Evolutionary conservation across 2,888 invertebrate species (phyloP), one percentile per base, ranked within the genome.

Genomic region (Watsonalla binaria): DNA sequence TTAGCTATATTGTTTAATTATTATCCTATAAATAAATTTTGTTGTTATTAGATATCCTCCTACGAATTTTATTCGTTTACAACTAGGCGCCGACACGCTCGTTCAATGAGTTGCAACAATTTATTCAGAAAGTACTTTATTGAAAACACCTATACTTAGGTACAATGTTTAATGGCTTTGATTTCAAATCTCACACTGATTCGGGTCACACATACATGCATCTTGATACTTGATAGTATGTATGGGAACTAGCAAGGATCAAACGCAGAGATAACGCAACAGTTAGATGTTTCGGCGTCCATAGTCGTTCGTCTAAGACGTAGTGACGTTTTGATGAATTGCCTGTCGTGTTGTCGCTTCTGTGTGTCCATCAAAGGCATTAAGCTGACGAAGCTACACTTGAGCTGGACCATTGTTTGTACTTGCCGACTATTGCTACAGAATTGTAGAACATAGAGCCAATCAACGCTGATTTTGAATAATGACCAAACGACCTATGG

Each of bases 281-380:
- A 54, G 63, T 62, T 59, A 68, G 66, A 69, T 60, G 67, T 72
- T 79, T 72, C 68, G 71, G 62, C 62, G 61, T 57, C 52, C 66
- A 64, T 57, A 68, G 65, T 65, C 66, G 60, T 11, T 42, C 63
- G 61, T 54, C 59, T 57, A 61, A 68, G 63, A 57, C 66, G 63
- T 64, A 61, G 61, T 68, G 80, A 81, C 78, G 63, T 74, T 70
- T 82, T 88, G 86, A 87, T 84, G 72, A 76, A 87, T 86, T 66
- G 68, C 71, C 78, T 75, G 83, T 84, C 85, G 60, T 54, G 54
- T 71, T 63, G 65, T 55, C 68, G 77, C 83, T 82, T 84, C 85
- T 84, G 81, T 82, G 63, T 65, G 79, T 80, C 82, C 62, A 70
- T 84, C 77, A 75, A 68, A 66, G 53, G 51, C 59, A 60, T 59